Percentiles rank a stretch among this genome's conserved stretches.
phyloP scores from a whole-genome alignment of 2,797 vertebrate species.

The Taenioides sp. region DNA sequence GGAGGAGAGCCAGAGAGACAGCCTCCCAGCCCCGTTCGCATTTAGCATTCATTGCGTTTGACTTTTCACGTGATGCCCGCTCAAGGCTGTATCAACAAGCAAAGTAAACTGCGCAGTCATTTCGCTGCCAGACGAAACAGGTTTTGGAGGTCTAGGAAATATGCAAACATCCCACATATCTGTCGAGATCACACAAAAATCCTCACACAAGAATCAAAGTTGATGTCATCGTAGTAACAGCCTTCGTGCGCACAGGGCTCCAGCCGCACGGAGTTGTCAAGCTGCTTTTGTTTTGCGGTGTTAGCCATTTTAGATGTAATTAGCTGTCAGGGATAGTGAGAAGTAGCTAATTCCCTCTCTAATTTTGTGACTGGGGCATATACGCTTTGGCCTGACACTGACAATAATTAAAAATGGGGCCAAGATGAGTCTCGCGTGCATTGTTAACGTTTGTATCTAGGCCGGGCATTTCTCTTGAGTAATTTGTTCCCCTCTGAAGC shows the following conservation, averaged over 20 bases:
- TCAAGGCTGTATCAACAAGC: constrained; percentile 47
- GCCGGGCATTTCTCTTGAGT: constrained; percentile 48
- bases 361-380: constrained; percentile 54
- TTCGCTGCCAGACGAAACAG: constrained; percentile 39
- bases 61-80: constrained; percentile 34
- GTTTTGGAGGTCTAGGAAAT: constrained; percentile 44
- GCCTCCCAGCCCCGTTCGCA: constrained; percentile 24
- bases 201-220: constrained; percentile 40
- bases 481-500: constrained; percentile 68
- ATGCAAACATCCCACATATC: constrained; percentile 38
- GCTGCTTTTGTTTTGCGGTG: constrained; percentile 66
- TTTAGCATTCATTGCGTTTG: constrained; percentile 51
- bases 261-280: constrained; percentile 60
- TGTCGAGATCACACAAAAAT: constrained; percentile 27
- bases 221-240: constrained; percentile 32
- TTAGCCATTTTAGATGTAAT: constrained; percentile 75
- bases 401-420: constrained; percentile 77
- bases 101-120: constrained; percentile 25
- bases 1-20: constrained; percentile 38
- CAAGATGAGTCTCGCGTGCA: constrained; percentile 59
- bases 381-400: constrained; percentile 67
- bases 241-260: constrained; percentile 27
- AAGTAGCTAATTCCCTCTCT: constrained; percentile 70
- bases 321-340: constrained; percentile 74
- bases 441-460: constrained; percentile 65